These are phyloP conservation scores for Neria commutata DNA, from an alignment of 2,888 invertebrate genomes.

Conservation along the genomic window DNA sequence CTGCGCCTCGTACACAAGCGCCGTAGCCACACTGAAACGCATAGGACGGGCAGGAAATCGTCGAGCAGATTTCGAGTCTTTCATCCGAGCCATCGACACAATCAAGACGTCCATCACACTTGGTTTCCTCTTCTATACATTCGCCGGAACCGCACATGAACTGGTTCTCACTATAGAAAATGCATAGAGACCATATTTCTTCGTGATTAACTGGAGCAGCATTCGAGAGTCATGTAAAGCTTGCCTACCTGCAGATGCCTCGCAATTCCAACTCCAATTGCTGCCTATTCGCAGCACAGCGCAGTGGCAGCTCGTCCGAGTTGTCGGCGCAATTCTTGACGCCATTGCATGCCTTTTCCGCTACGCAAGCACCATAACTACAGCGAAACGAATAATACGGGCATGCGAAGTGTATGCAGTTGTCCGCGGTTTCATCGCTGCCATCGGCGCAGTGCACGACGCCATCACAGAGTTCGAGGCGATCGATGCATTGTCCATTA, in stretches of 20 bases:
- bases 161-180: not conserved
- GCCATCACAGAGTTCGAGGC: conserved; percentile 40
- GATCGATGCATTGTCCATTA: conserved; percentile 37
- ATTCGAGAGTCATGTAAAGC: not conserved
- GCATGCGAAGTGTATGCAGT: conserved; percentile 59
- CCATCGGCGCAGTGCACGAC: conserved; percentile 36
- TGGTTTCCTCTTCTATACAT: conserved; percentile 33
- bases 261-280: conserved; percentile 12
- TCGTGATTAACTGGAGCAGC: not conserved
- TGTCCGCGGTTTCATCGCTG: conserved; percentile 42
- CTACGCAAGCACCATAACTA: conserved; percentile 45
- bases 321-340: conserved; percentile 39
- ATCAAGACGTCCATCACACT: conserved; percentile 59
- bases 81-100: conserved; percentile 46
- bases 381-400: conserved; percentile 59
- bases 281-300: not conserved
- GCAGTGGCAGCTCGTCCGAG: conserved; percentile 34
- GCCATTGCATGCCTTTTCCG: conserved; percentile 33
- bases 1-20: conserved; percentile 37
- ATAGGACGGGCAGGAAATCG: conserved; percentile 35
- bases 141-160: conserved; percentile 32
- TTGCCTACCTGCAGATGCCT: conserved; percentile 27
- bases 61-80: conserved; percentile 32
- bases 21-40: conserved; percentile 50
- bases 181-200: too few species aligned